These are phyloP conservation scores for Meda fulgida DNA, from an alignment of 2,797 vertebrate genomes.

Conservation along the genomic window DNA sequence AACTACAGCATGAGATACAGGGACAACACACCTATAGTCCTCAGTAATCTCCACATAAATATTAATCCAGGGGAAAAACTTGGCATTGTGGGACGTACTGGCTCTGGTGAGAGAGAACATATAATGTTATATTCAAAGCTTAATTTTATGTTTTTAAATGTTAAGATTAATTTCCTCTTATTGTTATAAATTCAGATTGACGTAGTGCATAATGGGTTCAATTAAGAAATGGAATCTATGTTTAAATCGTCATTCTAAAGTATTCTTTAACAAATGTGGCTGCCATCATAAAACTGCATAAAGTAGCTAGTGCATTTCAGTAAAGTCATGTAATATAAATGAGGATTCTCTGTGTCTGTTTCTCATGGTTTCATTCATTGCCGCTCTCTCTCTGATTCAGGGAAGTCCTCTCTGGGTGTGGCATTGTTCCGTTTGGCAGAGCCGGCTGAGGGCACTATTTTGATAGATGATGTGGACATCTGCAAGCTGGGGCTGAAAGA, in stretches of 20 bases:
- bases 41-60: conserved; percentile 74
- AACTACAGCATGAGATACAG: conserved; percentile 84
- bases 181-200: background rate
- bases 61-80: conserved; percentile 80
- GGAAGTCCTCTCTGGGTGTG: conserved; percentile 83
- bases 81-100: conserved; percentile 85
- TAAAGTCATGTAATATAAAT: background rate
- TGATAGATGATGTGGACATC: conserved; percentile 80
- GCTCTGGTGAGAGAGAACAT: conserved; percentile 75
- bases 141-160: background rate
- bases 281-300: background rate
- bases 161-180: background rate
- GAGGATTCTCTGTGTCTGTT: background rate
- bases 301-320: background rate
- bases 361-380: background rate
- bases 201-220: background rate
- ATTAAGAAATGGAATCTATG: background rate
- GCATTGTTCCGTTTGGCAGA: conserved; percentile 83
- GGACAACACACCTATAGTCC: conserved; percentile 79
- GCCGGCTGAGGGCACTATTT: conserved; percentile 75
- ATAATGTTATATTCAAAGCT: background rate
- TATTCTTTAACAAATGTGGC: background rate
- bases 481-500: conserved; percentile 76
- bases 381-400: conserved; percentile 61
- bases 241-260: background rate